A percentile compares a stretch with the other conserved stretches of the same genome.
phyloP scores from a whole-genome alignment of 2,797 vertebrate species.

The Apogon talboti region DNA sequence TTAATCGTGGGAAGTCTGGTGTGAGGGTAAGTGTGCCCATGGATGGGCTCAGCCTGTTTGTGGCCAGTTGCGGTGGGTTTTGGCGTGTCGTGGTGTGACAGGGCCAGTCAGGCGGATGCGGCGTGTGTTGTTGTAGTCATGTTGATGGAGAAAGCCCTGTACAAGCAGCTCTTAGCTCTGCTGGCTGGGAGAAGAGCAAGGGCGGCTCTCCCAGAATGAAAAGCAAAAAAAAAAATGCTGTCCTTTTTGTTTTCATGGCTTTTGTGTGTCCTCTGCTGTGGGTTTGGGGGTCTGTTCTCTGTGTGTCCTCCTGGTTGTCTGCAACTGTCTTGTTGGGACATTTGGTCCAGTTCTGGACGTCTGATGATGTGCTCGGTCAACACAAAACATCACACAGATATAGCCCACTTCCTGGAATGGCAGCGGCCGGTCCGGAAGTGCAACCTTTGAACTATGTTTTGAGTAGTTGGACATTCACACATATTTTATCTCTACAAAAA shows the following conservation, averaged over 20 bases:
- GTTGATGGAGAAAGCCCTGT: constrained; percentile 74
- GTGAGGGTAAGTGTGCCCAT: constrained; percentile 74
- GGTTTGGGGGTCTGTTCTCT: constrained; percentile 46
- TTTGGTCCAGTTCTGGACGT: constrained; percentile 31
- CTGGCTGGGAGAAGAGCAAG: constrained; percentile 71
- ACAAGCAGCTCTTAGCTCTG: constrained; percentile 74
- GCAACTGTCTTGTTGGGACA: constrained; percentile 33
- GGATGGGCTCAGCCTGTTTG: constrained; percentile 54
- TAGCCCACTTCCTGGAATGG: constrained; percentile 47
- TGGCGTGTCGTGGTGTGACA: constrained; percentile 72
- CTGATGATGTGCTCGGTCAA: constrained; percentile 23
- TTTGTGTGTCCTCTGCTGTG: constrained; percentile 50
- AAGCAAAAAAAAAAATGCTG: constrained; percentile 37
- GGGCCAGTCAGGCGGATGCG: constrained; percentile 75
- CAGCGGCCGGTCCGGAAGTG: constrained; percentile 43
- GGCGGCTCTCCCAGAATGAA: constrained; percentile 70
- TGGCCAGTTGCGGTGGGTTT: constrained; percentile 67
- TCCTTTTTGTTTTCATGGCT: constrained; percentile 53
- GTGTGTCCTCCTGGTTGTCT: constrained; percentile 38
- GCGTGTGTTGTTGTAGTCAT: constrained; percentile 76
- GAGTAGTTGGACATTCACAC: background rate
- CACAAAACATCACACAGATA: constrained; percentile 43
- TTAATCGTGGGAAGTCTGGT: constrained; percentile 78
- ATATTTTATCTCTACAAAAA: background rate
- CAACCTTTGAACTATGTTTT: constrained; percentile 38